phyloP scores from a whole-genome alignment of 2,888 invertebrate species.

The Lymantria monacha region DNA sequence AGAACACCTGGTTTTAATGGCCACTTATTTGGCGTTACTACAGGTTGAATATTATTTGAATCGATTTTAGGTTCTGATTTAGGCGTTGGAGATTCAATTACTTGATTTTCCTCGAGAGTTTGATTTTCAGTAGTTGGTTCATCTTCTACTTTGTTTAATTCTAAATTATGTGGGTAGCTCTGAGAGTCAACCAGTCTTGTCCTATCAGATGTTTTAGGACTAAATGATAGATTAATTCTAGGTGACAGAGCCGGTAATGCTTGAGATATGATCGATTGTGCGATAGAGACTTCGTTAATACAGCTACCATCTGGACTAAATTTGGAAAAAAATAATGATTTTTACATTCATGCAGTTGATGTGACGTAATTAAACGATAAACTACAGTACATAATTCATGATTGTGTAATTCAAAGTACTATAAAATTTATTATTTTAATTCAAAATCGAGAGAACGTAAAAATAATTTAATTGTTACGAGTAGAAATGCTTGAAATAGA shows the following conservation, averaged over 20 bases:
- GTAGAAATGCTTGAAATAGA: too few relatives aligned
- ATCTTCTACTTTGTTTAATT: constrained; percentile 64
- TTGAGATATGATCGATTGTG: constrained; percentile 81
- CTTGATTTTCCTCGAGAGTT: constrained; percentile 42
- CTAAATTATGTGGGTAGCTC: constrained; percentile 46
- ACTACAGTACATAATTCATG: not conserved
- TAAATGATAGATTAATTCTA: constrained; percentile 68
- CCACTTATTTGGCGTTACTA: constrained; percentile 87
- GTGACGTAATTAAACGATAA: not conserved
- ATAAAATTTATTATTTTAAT: too few relatives aligned
- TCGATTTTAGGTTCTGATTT: constrained; percentile 51
- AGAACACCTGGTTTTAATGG: constrained; percentile 94
- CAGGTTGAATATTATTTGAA: constrained; percentile 52
- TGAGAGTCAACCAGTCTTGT: constrained; percentile 67
- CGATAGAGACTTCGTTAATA: constrained; percentile 77
- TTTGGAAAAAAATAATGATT: constrained; percentile 18
- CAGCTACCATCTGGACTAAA: constrained; percentile 80
- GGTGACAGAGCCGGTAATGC: constrained; percentile 77
- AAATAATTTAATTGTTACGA: too few relatives aligned
- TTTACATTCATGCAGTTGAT: constrained; percentile 11
- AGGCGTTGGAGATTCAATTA: constrained; percentile 44
- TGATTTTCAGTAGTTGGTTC: constrained; percentile 57
- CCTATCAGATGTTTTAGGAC: constrained; percentile 72
- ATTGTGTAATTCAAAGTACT: too few relatives aligned
- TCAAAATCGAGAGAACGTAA: too few relatives aligned